These are phyloP conservation scores for Sandelia bainsii DNA, from an alignment of 2,797 vertebrate species.

Conservation along the genomic window DNA sequence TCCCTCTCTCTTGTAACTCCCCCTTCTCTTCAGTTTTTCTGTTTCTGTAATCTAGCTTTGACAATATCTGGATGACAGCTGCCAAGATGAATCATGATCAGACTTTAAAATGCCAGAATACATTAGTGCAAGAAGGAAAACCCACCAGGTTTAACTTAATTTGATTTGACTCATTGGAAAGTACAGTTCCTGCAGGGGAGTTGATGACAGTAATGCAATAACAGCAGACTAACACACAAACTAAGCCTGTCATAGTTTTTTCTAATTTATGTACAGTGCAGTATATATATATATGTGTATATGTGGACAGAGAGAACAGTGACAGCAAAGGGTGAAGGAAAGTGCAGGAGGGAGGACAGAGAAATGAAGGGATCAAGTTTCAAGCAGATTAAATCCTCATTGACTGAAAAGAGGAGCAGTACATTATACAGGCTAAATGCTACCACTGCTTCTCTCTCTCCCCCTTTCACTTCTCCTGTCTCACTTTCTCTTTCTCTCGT, in stretches of 20 bases:
- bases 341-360: slow-evolving; percentile 45
- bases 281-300: slow-evolving; percentile 4
- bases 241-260: slow-evolving; percentile 11
- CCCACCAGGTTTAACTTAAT: slow-evolving; percentile 26
- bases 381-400: slow-evolving; percentile 71
- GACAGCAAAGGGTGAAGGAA: slow-evolving; percentile 35
- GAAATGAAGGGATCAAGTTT: slow-evolving; percentile 62
- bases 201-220: slow-evolving; percentile 17
- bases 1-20: neutral
- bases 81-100: slow-evolving; percentile 42
- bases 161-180: slow-evolving; percentile 51
- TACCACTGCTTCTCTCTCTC: slow-evolving; percentile 39
- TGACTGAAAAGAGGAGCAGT: slow-evolving; percentile 56
- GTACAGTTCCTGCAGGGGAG: slow-evolving; percentile 23
- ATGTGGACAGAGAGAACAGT: slow-evolving; percentile 18
- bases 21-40: slow-evolving; percentile 7
- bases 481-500: slow-evolving; percentile 32
- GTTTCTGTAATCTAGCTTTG: slow-evolving; percentile 31
- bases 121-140: neutral
- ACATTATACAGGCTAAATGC: slow-evolving; percentile 67
- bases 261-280: neutral
- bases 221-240: slow-evolving; percentile 15
- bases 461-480: slow-evolving; percentile 8
- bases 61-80: slow-evolving; percentile 61
- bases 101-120: slow-evolving; percentile 39